These are phyloP conservation scores for Gonocerus acuteangulatus DNA, from an alignment of 2,888 invertebrate genomes.

Conservation along the genomic window DNA sequence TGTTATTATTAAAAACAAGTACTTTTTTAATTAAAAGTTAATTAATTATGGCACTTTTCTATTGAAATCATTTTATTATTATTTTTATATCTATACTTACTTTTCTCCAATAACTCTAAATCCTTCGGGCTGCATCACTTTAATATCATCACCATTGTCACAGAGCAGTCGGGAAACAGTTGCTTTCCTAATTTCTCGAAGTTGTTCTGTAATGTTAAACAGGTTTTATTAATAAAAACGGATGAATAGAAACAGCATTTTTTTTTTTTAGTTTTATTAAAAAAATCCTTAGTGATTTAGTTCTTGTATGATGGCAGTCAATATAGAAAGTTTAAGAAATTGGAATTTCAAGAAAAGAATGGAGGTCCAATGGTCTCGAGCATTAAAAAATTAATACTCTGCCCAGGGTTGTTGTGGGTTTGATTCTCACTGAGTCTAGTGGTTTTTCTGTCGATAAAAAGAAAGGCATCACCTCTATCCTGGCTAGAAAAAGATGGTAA, in stretches of 20 bases:
- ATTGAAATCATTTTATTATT: not conserved
- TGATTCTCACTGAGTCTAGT: too few relatives aligned
- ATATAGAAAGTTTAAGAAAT: too few relatives aligned
- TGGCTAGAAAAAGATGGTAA: too few relatives aligned
- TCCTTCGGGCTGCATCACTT: slow-evolving; percentile 58
- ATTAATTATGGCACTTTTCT: too few relatives aligned
- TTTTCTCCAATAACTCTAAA: slow-evolving; percentile 43
- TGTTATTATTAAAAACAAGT: not conserved
- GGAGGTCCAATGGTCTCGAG: too few relatives aligned
- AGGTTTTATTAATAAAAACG: slow-evolving; percentile 15
- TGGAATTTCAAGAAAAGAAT: too few relatives aligned
- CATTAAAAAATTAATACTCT: too few relatives aligned
- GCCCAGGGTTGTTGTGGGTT: too few relatives aligned
- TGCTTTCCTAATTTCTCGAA: slow-evolving; percentile 66
- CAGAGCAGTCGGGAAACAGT: slow-evolving; percentile 71
- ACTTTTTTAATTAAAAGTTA: not conserved
- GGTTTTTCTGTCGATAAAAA: too few relatives aligned
- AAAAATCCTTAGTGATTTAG: too few relatives aligned
- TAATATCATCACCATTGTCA: slow-evolving; percentile 65
- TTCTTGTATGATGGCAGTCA: too few relatives aligned
- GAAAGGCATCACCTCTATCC: too few relatives aligned
- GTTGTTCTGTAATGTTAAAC: slow-evolving; percentile 49
- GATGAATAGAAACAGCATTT: slow-evolving; percentile 15
- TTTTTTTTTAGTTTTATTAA: not conserved
- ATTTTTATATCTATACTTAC: slow-evolving; percentile 34